Evolutionary conservation across 2,888 invertebrate genomes (phyloP), one percentile per base, ranked within the genome.

Genomic region (Acronicta aceris): DNA sequence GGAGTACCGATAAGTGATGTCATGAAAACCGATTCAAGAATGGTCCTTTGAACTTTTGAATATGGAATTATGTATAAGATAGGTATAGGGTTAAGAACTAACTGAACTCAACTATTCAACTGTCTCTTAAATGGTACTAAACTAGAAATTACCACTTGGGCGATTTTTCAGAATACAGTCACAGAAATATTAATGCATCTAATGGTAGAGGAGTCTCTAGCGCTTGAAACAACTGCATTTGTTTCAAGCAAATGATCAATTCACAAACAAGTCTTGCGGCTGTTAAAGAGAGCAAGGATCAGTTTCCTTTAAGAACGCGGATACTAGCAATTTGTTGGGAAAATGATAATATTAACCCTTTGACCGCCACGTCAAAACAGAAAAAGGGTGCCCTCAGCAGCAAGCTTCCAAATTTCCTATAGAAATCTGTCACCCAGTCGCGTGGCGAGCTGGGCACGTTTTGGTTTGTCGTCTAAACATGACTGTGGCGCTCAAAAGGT

Each of bases 261-360:
- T 43, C 25, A 53, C 62, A 12, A 53, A 49, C 12, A n/a, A 13
- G n/a, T 38, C 38, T 38, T 49, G 25, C 25, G 40, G 7, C 13
- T 25, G 36, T n/a, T 33, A 52, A 46, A 43, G 48, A 17, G 36
- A 21, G 16, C 5, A n/a, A 38, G 45, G 71, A 49, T 45, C 52
- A 71, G 56, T 71, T 67, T 67, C 48, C 45, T 52, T 70, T 71
- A 41, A 30, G 41, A 71, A 56, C 13, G 30, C 51, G 43, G 47
- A 40, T 21, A 30, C 36, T 65, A 47, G 21, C 45, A 25, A 71
- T 66, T 64, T 45, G 40, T 49, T 51, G 21, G 21, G 16, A 46
- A 53, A 57, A 45, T 30, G 49, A 13, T 17, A 15, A 25, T 27
- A n/a, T 17, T 41, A 21, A n/a, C 9, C 49, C 56, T n/a, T n/a